These are phyloP conservation scores for Cinclus mexicanus DNA, from an alignment of 2,113 vertebrate genomes.

Conservation along the genomic window DNA sequence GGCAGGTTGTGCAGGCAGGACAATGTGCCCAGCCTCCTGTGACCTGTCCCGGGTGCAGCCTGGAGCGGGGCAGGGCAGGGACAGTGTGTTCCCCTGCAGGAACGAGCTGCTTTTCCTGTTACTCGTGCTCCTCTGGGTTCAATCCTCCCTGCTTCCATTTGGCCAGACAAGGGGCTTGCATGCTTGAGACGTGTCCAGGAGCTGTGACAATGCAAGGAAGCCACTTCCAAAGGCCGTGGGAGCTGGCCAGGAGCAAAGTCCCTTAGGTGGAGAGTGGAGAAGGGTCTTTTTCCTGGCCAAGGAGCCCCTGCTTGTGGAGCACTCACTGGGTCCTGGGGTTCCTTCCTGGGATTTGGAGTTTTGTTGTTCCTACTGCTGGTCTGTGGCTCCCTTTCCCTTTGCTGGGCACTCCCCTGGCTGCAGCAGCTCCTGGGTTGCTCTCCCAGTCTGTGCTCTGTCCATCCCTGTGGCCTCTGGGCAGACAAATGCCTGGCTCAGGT, in stretches of 20 bases:
- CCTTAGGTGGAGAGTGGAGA: not conserved
- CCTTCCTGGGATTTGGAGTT: not conserved
- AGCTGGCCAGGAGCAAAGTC: not conserved
- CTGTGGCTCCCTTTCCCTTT: not conserved
- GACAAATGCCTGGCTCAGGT: not conserved
- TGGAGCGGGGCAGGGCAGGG: not conserved
- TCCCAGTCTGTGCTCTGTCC: not conserved
- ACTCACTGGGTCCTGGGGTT: fast-evolving
- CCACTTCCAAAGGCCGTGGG: not conserved
- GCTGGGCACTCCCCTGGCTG: not conserved
- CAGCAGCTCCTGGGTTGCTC: not conserved
- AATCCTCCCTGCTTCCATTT: not conserved
- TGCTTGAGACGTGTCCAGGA: not conserved
- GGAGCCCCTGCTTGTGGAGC: not conserved
- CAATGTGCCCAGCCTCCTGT: not conserved
- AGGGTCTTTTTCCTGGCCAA: not conserved
- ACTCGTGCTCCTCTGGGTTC: not conserved
- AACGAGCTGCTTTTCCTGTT: conserved; percentile 25
- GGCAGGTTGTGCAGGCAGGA: not conserved
- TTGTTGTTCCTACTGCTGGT: not conserved
- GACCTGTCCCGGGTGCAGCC: not conserved
- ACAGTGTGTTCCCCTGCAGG: not conserved
- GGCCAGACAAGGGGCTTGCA: not conserved
- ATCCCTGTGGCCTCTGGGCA: not conserved
- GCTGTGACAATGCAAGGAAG: conserved; percentile 56